Evolutionary conservation across 1,140 invertebrate species (phyloP).

Genomic region (Chlorops oryzae): DNA sequence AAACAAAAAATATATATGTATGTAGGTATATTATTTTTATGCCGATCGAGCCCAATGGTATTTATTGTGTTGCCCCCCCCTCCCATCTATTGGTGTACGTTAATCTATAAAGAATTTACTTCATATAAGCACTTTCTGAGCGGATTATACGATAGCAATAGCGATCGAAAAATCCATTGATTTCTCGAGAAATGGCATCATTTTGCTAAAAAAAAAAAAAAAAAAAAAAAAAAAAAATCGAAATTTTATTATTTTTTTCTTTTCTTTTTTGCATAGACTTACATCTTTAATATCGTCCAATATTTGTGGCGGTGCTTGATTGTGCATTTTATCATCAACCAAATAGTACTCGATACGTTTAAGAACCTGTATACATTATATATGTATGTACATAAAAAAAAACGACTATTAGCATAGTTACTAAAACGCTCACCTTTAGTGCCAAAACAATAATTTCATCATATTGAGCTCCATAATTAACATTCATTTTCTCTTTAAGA

Average conservation of each 20-base stretch:
- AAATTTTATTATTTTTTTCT: not conserved
- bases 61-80: constrained; percentile 20
- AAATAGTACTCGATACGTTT: constrained; percentile 10
- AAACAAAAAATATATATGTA: too few relatives aligned
- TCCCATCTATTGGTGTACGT: too few relatives aligned
- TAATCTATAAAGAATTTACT: constrained; percentile 23
- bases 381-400: not conserved
- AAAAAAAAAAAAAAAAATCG: too few relatives aligned
- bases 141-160: constrained; percentile 32
- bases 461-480: constrained; percentile 19
- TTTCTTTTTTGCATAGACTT: not conserved
- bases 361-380: constrained; percentile 1
- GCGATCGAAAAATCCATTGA: constrained; percentile 21
- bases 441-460: constrained; percentile 20
- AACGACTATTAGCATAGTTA: too few relatives aligned
- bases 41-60: constrained; percentile 14
- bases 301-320: constrained; percentile 12
- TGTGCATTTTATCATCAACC: constrained; percentile 4
- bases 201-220: constrained; percentile 6
- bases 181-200: constrained; percentile 4
- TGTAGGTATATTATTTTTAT: too few relatives aligned
- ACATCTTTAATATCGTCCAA: constrained; percentile 2
- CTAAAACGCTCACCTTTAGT: not conserved
- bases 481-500: constrained; percentile 10
- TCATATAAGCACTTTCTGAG: constrained; percentile 32